phyloP scores from a whole-genome alignment of 2,888 invertebrate genomes.

The Aspidiotus rigidus region DNA sequence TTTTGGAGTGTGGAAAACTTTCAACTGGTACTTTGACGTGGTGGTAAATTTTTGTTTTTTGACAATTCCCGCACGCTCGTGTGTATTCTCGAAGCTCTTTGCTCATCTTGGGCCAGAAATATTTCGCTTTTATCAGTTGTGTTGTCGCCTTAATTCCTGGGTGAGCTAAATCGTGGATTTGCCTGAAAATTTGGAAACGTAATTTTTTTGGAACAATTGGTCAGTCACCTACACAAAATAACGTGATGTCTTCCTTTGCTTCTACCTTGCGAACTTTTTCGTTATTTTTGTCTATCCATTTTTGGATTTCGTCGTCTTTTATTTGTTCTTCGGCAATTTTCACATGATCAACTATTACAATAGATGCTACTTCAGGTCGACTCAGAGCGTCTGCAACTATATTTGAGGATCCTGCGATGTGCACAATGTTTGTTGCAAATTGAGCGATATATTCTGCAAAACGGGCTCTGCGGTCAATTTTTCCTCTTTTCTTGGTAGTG shows the following conservation, averaged over 20 bases:
- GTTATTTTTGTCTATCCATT: not conserved
- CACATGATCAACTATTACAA: not conserved
- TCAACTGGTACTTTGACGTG: constrained; percentile 37
- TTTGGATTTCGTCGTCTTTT: not conserved
- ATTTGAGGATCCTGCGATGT: constrained; percentile 21
- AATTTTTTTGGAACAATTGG: not conserved
- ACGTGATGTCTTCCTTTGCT: no score
- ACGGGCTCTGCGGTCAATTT: not conserved
- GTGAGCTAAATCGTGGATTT: constrained; percentile 37
- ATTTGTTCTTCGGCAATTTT: not conserved
- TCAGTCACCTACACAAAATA: not conserved
- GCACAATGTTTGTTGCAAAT: constrained; percentile 23
- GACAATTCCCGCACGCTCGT: constrained; percentile 40
- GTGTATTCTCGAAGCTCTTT: constrained; percentile 38
- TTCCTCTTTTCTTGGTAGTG: not conserved
- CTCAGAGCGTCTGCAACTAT: constrained; percentile 34
- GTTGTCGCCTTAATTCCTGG: constrained; percentile 36
- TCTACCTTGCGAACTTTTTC: no score
- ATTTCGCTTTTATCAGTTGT: constrained; percentile 34
- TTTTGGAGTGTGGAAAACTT: constrained; percentile 13
- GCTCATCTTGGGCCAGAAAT: constrained; percentile 37
- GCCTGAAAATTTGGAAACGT: not conserved
- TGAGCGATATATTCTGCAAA: constrained; percentile 19
- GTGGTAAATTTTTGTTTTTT: constrained; percentile 39
- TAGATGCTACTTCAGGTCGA: constrained; percentile 5